These are phyloP conservation scores for Sebastes diploproa DNA, from an alignment of 2,797 vertebrate species.

Conservation along the genomic window DNA sequence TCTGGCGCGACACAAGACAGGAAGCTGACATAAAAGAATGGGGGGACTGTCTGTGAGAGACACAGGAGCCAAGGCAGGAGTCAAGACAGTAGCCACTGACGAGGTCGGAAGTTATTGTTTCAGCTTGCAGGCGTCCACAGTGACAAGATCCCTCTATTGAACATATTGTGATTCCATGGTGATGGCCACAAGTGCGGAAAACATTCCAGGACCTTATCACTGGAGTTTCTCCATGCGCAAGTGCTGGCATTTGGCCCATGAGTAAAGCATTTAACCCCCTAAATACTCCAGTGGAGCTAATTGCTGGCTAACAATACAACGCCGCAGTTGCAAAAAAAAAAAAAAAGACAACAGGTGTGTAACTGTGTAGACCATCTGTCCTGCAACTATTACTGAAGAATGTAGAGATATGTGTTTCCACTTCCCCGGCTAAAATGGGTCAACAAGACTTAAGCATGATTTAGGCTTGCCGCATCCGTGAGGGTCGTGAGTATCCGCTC, in stretches of 20 bases:
- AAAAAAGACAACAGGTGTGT: neutral
- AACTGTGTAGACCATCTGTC: neutral
- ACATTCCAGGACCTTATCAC: constrained; percentile 12
- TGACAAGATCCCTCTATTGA: constrained; percentile 48
- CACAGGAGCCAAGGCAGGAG: constrained; percentile 73
- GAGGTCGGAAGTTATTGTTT: constrained; percentile 81
- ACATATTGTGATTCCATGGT: constrained; percentile 42
- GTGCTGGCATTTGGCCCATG: neutral
- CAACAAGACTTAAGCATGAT: neutral
- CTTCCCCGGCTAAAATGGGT: too few relatives aligned
- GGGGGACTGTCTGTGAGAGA: constrained; percentile 55
- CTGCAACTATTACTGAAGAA: neutral
- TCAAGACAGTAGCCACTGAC: constrained; percentile 63
- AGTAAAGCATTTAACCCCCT: neutral
- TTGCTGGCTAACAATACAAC: neutral
- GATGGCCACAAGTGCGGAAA: constrained; percentile 7
- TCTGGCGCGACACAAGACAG: constrained; percentile 86
- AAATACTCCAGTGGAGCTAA: neutral
- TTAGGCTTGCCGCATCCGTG: too few relatives aligned
- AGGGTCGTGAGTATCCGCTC: too few relatives aligned
- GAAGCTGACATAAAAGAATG: constrained; percentile 84
- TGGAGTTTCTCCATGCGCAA: neutral
- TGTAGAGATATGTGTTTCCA: too few relatives aligned
- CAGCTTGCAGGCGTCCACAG: constrained; percentile 53
- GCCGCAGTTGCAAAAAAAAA: neutral